Conservation (phyloP, 1,140 invertebrate species). For the Linepithema humile region DNA sequence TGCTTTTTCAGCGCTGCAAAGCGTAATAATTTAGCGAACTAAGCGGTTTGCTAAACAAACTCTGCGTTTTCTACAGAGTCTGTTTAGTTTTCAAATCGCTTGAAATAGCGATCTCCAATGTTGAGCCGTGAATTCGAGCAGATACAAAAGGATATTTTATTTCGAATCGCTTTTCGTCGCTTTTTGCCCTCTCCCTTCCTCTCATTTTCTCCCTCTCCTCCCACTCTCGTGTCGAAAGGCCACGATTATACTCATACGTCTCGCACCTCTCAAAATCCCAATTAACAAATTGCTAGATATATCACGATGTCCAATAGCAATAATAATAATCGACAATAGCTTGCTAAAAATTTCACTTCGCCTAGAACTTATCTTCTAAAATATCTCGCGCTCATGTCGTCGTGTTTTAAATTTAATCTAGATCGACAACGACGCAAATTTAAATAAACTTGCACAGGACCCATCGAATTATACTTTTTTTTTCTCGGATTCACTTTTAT, state of each 20-base stretch:
- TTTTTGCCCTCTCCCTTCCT: neutral
- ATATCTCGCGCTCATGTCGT: conserved; percentile 60
- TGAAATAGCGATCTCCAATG: conserved; percentile 27
- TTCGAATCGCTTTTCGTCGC: neutral
- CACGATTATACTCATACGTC: conserved; percentile 56
- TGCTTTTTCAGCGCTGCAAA: neutral
- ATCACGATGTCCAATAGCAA: conserved; percentile 65
- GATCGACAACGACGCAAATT: conserved; percentile 77
- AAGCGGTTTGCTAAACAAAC: conserved; percentile 13
- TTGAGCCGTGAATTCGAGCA: conserved; percentile 7
- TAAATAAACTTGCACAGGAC: conserved; percentile 81
- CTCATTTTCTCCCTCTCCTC: conserved; percentile 3
- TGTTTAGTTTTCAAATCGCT: neutral
- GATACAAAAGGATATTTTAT: neutral
- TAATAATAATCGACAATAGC: conserved; percentile 67
- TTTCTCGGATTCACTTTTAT: neutral
- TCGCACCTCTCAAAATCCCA: conserved; percentile 64
- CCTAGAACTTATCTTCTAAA: conserved; percentile 67
- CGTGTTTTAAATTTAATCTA: conserved; percentile 76
- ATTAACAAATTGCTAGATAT: conserved; percentile 74
- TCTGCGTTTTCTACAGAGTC: neutral
- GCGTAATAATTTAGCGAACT: conserved; percentile 22
- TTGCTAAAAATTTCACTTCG: conserved; percentile 58
- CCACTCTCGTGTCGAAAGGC: conserved; percentile 59
- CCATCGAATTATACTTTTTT: conserved; percentile 75